Conservation (phyloP, 2,113 vertebrate species). For the Brachionichthys hirsutus region DNA sequence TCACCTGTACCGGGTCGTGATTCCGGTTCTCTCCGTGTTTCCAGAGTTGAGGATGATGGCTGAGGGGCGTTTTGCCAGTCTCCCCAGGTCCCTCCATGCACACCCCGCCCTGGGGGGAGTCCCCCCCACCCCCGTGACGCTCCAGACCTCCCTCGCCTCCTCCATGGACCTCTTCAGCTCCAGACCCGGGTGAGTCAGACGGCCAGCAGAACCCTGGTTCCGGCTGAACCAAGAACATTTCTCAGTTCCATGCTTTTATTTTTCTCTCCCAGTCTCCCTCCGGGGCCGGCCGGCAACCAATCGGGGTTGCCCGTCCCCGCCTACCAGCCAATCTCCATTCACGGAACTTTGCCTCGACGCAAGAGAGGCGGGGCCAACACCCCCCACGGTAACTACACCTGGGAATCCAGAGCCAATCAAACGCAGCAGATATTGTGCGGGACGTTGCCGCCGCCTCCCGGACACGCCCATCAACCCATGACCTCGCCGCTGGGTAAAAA, state of each 20-base stretch:
- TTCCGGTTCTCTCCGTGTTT: conserved; percentile 8
- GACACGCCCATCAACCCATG: conserved; percentile 55
- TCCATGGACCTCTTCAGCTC: conserved; percentile 94
- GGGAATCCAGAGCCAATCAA: conserved; percentile 61
- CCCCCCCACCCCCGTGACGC: conserved; percentile 40
- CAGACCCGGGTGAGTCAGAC: conserved; percentile 69
- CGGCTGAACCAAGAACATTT: not conserved
- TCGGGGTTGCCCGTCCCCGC: conserved; percentile 55
- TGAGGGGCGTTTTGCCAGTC: conserved; percentile 91
- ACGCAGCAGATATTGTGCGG: conserved; percentile 49
- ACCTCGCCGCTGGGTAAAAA: conserved; percentile 76
- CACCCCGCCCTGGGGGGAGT: conserved; percentile 69
- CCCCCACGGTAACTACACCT: conserved; percentile 42
- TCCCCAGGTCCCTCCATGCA: conserved; percentile 82
- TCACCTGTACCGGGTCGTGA: too few species aligned
- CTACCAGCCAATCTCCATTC: conserved; percentile 88
- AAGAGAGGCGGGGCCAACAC: conserved; percentile 78
- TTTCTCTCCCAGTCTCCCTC: conserved; percentile 23
- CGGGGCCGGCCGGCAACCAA: conserved; percentile 23
- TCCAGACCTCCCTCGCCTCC: conserved; percentile 74
- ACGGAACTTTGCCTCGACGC: conserved; percentile 92
- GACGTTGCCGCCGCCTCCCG: conserved; percentile 41
- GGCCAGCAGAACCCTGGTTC: too few species aligned
- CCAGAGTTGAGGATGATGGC: conserved; percentile 91
- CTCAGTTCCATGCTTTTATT: not conserved